Evolutionary conservation across 2,888 invertebrate genomes (phyloP), one percentile per base, ranked within the genome.

Genomic region (Agriopis marginaria): DNA sequence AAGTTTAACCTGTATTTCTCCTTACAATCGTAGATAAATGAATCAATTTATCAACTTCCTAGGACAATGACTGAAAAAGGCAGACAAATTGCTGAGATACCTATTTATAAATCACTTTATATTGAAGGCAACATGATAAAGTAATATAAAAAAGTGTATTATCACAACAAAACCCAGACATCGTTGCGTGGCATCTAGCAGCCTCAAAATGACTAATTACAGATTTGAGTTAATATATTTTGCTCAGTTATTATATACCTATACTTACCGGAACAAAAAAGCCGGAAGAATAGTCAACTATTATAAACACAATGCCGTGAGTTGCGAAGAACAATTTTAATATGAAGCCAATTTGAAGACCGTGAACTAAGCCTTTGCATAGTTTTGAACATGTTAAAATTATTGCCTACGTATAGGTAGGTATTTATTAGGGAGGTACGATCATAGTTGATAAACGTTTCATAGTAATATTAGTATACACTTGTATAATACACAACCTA

Each of bases 291-390:
- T 68, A 66, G 63, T 49, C 47, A 51, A 47, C 32, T 59, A 64
- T 67, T 68, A 58, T 66, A 70, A n/a, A 68, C 70, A 63, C 70
- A 56, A 65, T 60, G 70, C 71, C 70, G 63, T 64, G 70, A 65
- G 73, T 69, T 66, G 64, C 54, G 49, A 62, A 63, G 45, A 45
- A 58, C 58, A 58, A 58, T 58, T 51, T 56, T 14, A 63, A 50
- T 53, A 47, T 50, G 32, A 61, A 60, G 56, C 54, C 75, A 77
- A 68, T 72, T 61, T 66, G 63, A 77, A 81, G 84, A 80, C 84
- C 85, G 74, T 87, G 86, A 87, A 85, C 86, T 83, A 79, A 51
- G 74, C 32, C 32, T 32, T 47, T 47, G 23, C 58, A 45, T 45
- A 23, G 45, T n/a, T 59, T 47, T 47, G 14, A 55, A 42, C 9